Base-by-base conservation (phyloP, 2,797 vertebrate species). In the Philypnodon macrostomus region DNA sequence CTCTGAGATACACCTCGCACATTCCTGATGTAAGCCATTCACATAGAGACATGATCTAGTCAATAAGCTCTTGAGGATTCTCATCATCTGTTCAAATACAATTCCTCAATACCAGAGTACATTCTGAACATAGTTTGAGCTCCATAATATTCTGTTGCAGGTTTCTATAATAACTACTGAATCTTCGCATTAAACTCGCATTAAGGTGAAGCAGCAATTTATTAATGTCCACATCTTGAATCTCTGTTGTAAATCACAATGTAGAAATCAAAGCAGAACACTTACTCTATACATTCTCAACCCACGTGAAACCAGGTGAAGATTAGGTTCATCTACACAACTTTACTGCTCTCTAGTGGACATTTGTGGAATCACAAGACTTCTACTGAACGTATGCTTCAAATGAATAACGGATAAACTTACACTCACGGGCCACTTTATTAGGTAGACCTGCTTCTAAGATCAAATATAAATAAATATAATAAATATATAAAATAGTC, bases 331-430 rank as follows among this genome's bases (percentile, higher is more conserved):
- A 69, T 40, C 18, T 35, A 12, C 19, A 7, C 31, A 45, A 49
- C 66, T 58, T 59, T 76, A 41, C 74, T 81, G 77, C 77, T 15
- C 40, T 70, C 81, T 65, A 58, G 74, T 69, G 86, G 73, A 33
- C 15, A 27, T 18, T 19, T 30, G 16, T 17, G 9, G 2, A 30
- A 30, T 12, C 40, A 24, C 23, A 16, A 0, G 2, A 4, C 11
- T 6, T n/a, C n/a, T n/a, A n/a, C n/a, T n/a, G n/a, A n/a, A n/a
- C n/a, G n/a, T n/a, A n/a, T n/a, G n/a, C n/a, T n/a, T n/a, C n/a
- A n/a, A n/a, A n/a, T n/a, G n/a, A n/a, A n/a, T n/a, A n/a, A n/a
- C n/a, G n/a, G n/a, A n/a, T n/a, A n/a, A n/a, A n/a, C n/a, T n/a
- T n/a, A n/a, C n/a, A n/a, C n/a, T n/a, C n/a, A n/a, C n/a, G n/a